Evolutionary conservation across 2,797 vertebrate genomes (phyloP).

Genomic region (Loris lydekkerianus): DNA sequence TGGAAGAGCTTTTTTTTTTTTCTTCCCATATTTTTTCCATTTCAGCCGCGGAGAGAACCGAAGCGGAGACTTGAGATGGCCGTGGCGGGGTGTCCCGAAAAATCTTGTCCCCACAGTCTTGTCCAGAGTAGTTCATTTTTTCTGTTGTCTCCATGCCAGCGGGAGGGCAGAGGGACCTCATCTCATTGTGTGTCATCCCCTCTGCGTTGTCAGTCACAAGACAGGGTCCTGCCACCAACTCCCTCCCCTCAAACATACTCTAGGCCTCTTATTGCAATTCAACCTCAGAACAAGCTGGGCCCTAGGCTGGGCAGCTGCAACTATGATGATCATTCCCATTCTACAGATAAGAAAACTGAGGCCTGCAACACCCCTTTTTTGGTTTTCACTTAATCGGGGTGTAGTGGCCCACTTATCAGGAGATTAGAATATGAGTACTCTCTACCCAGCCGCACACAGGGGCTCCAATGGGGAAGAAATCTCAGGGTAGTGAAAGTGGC

Average conservation of each 20-base stretch:
- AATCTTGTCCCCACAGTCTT: constrained; percentile 90
- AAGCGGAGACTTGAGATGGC: constrained; percentile 90
- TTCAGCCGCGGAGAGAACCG: constrained; percentile 91
- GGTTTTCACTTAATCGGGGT: not conserved
- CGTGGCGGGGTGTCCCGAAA: constrained; percentile 90
- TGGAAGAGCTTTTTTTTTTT: constrained; percentile 89
- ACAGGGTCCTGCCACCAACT: constrained; percentile 85
- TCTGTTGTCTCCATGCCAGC: constrained; percentile 92
- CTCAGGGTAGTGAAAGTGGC: not conserved
- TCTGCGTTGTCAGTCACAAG: constrained; percentile 74
- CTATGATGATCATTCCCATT: not conserved
- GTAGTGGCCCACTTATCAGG: not conserved
- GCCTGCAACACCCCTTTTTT: not conserved
- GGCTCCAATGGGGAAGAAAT: not conserved
- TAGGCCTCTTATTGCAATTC: not conserved
- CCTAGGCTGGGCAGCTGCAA: not conserved
- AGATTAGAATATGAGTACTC: not conserved
- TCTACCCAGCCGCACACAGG: not conserved
- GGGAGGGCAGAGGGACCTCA: constrained; percentile 89
- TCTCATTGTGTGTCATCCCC: constrained; percentile 91
- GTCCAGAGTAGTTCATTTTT: constrained; percentile 89
- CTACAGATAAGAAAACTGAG: constrained; percentile 41
- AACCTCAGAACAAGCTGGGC: not conserved
- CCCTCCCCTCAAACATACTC: not conserved
- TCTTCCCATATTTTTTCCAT: constrained; percentile 86